Conservation (phyloP, 2,113 vertebrate species). For the Chloebia gouldiae region DNA sequence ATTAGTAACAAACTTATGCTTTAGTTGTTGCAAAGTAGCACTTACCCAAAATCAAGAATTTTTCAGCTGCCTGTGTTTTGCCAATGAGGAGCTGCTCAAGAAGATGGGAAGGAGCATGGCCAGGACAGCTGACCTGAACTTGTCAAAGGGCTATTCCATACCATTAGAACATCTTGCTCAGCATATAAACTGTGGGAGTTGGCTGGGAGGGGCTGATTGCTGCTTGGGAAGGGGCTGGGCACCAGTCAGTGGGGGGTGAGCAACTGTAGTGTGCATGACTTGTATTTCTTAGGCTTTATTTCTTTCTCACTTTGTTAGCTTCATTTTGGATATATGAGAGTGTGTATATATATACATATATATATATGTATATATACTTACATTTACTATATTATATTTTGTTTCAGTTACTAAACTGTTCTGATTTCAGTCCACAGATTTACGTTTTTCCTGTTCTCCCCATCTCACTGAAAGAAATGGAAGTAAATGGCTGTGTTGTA, state of each 20-base stretch:
- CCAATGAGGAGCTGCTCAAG: not conserved
- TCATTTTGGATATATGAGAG: not conserved
- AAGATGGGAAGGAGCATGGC: not conserved
- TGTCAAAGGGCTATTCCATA: not conserved
- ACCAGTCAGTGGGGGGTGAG: not conserved
- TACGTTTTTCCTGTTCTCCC: not conserved
- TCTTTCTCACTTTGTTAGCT: not conserved
- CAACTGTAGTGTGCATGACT: not conserved
- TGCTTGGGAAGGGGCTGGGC: not conserved
- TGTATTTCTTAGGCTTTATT: not conserved
- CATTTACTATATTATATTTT: not conserved
- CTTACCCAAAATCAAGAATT: not conserved
- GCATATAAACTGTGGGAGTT: not conserved
- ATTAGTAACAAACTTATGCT: not conserved
- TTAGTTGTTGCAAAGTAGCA: not conserved
- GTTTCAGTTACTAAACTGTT: not conserved
- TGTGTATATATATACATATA: not conserved
- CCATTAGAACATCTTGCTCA: not conserved
- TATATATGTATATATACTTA: not conserved
- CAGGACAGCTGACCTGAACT: not conserved
- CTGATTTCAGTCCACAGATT: not conserved
- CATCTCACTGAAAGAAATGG: not conserved
- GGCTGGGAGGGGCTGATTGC: not conserved
- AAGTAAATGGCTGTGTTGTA: not conserved
- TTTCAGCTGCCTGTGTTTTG: not conserved